Percentiles rank a stretch among this genome's conserved stretches.
Evolutionary conservation across 1,140 invertebrate species (phyloP).

Genomic region (Cherax destructor): DNA sequence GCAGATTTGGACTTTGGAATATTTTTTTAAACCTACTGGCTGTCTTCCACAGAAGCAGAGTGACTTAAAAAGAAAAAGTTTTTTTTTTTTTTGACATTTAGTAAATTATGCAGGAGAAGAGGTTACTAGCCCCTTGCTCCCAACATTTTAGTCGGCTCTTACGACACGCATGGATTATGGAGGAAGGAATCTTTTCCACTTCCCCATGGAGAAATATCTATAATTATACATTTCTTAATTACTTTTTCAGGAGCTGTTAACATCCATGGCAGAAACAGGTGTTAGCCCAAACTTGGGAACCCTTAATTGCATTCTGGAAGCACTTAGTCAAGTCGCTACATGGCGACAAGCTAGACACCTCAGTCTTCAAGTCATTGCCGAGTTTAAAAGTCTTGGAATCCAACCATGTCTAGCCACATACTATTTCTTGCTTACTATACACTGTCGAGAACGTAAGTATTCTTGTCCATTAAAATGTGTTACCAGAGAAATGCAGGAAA

Average conservation of each 20-base stretch:
- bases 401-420: constrained; percentile 85
- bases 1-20: too few species aligned
- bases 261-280: constrained; percentile 79
- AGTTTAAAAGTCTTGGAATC: constrained; percentile 84
- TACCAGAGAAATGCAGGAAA: too few species aligned
- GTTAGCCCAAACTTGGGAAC: constrained; percentile 84
- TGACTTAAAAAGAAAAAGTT: too few species aligned
- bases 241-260: constrained; percentile 77
- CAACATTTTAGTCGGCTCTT: too few species aligned
- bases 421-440: constrained; percentile 83
- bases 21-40: too few species aligned
- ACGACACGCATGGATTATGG: too few species aligned
- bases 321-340: constrained; percentile 77
- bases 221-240: constrained; percentile 1
- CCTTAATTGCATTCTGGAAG: constrained; percentile 83
- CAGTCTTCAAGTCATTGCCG: constrained; percentile 78
- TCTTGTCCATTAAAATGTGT: constrained; percentile 56
- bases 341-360: constrained; percentile 75
- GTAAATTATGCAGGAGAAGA: too few species aligned
- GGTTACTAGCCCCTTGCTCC: too few species aligned
- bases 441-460: constrained; percentile 82
- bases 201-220: too few species aligned
- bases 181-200: too few species aligned
- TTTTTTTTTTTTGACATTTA: too few species aligned
- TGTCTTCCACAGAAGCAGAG: too few species aligned